phyloP scores from a whole-genome alignment of 2,113 vertebrate genomes.

The Cyrtonyx montezumae region DNA sequence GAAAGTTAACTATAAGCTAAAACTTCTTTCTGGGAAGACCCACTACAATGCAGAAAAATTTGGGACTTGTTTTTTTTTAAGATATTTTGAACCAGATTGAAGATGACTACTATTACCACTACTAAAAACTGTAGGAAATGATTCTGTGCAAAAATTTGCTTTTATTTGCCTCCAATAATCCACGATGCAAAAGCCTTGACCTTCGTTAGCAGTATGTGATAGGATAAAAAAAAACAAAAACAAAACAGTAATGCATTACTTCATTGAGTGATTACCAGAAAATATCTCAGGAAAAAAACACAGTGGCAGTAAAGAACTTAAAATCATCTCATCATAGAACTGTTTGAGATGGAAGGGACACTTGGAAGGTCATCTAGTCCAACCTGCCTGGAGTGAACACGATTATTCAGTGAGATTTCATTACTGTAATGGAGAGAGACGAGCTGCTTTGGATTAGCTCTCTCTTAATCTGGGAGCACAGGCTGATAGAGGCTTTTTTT shows the following conservation, averaged over 20 bases:
- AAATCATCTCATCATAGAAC: no score
- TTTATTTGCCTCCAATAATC: neutral
- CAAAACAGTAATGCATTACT: neutral
- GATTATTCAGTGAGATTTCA: neutral
- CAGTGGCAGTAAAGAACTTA: neutral
- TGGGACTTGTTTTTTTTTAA: neutral
- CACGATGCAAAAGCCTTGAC: neutral
- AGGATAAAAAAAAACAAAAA: neutral
- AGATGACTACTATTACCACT: neutral
- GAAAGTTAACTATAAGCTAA: neutral
- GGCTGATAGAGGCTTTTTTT: slow-evolving; percentile 6
- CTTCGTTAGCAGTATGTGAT: neutral
- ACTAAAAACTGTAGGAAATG: neutral
- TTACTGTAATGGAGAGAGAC: neutral
- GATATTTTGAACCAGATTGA: neutral
- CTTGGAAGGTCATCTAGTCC: no score
- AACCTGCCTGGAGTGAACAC: neutral
- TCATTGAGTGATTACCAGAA: neutral
- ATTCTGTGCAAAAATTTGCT: neutral
- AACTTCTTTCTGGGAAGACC: neutral
- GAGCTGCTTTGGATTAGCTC: neutral
- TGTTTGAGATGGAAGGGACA: no score
- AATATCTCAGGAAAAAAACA: neutral
- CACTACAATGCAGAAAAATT: neutral
- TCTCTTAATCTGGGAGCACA: neutral